Conservation (phyloP, 1,140 invertebrate genomes). For the Zaprionus davidi region DNA sequence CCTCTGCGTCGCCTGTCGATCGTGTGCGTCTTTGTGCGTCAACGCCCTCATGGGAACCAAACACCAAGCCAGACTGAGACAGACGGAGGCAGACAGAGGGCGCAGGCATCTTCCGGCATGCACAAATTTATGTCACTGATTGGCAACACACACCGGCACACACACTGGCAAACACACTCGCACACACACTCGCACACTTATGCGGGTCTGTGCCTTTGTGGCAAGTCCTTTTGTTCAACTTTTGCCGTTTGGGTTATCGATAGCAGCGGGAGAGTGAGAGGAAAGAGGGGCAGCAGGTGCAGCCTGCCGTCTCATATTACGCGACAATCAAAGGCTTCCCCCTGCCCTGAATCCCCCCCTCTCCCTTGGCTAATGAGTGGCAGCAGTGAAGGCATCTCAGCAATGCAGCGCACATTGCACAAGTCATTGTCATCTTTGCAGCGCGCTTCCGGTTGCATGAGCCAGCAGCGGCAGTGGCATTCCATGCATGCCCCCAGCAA, state of each 20-base stretch:
- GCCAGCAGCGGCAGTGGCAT: constrained; percentile 37
- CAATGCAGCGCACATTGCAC: constrained; percentile 36
- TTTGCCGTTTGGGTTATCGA: constrained; percentile 64
- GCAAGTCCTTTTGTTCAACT: constrained; percentile 48
- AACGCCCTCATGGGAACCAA: constrained; percentile 81
- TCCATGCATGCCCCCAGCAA: constrained; percentile 60
- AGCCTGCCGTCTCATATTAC: constrained; percentile 39
- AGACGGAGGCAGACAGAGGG: not conserved
- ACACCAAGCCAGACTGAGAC: constrained; percentile 6
- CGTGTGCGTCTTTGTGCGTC: constrained; percentile 66
- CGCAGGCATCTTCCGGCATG: constrained; percentile 56
- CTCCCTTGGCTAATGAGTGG: constrained; percentile 20
- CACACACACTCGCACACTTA: not conserved
- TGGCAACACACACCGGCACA: constrained; percentile 50
- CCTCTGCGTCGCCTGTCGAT: constrained; percentile 46
- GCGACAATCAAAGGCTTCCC: constrained; percentile 49
- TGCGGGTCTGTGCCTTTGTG: constrained; percentile 37
- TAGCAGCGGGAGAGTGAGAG: constrained; percentile 39
- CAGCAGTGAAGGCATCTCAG: constrained; percentile 39
- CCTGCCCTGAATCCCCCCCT: not conserved
- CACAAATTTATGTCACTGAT: constrained; percentile 77
- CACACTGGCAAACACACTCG: not conserved
- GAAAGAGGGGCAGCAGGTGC: constrained; percentile 27
- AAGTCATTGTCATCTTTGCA: constrained; percentile 59
- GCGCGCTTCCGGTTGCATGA: constrained; percentile 59